Base-by-base conservation (phyloP, 2,888 invertebrate species). In the Choristoneura rosaceana region DNA sequence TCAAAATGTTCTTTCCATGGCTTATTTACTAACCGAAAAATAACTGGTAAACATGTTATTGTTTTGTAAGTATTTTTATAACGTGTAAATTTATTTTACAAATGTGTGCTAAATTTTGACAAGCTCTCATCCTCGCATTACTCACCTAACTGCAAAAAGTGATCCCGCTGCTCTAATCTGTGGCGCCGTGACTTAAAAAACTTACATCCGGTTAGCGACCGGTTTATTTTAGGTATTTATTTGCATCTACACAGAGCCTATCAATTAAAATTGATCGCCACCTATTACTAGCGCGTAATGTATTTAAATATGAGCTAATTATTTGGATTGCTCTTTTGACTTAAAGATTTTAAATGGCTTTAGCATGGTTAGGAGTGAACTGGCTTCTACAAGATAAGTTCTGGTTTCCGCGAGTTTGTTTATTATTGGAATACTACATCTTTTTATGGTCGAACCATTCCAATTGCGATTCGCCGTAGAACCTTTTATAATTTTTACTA, bases 201-300 rank as follows among this genome's bases (percentile, higher is more conserved):
- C 80, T 70, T 75, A 78, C 77, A 82, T 83, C 81, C 81, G 81
- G 81, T 75, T 82, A 59, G 70, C 62, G 75, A 82, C 84, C 80
- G 80, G 82, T 84, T 82, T 59, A 41, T 33, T 69, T 64, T 73
- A 73, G 69, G 64, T 69, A 64, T 73, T 68, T 71, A 68, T 71
- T 67, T 55, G 60, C 15, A 70, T 66, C 71, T 68, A 71, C 69
- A 68, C 64, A 60, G 73, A 70, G 73, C 62, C 74, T 75, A 74
- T 74, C 69, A 71, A 68, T 73, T 63, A 73, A 67, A 74, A 64
- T 63, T 73, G 73, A 73, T 73, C 73, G 64, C 73, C 68, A 64
- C 68, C 64, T 60, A 69, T 73, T 69, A 69, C 66, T 66, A 55
- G 52, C 17, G 62, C 41, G 45, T 52, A 68, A 63, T 60, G 43